Base-by-base conservation (phyloP, 2,797 vertebrate genomes). In the Spea hammondii region DNA sequence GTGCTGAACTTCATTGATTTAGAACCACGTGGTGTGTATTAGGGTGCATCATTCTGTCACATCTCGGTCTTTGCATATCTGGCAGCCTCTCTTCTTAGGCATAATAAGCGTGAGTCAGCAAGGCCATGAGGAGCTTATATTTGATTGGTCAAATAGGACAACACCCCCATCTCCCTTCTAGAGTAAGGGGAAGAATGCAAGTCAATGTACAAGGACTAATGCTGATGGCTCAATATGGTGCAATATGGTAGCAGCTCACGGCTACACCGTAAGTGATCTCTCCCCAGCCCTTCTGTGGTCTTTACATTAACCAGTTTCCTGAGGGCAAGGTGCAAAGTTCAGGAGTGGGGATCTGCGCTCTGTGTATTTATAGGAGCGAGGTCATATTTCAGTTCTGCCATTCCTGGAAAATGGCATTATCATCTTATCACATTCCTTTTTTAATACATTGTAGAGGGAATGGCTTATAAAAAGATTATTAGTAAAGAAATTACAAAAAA, bases 31-130 rank as follows among this genome's bases (percentile, higher is more conserved):
- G 6, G 9, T 14, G 44, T 54, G 62, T 46, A 54, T 8, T 14
- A 46, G 7, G 45, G 12, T 6, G 13, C 32, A 32, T 32, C 32
- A n/a, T 1, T 4, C 44, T 59, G 64, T 6, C 32, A 32, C 32
- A 32, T 7, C 46, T 7, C n/a, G 4, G 50, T 48, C 8, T 46
- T 48, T 70, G 47, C 6, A 4, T 44, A 3, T 57, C 17, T 55
- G 51, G 1, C 59, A 4, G 14, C 14, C n/a, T 71, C 46, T 32
- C 53, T 47, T 60, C 32, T 48, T 17, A 57, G 5, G 55, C 8
- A 60, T 60, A 44, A 57, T 72, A 65, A 72, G 74, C 70, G 64
- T 82, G 79, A 82, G 64, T 82, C 79, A 82, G 74, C 79, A 72
- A 47, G 8, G n/a, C 67, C 45, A 5, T 48, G 48, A 46, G 8